Evolutionary conservation across 2,888 invertebrate genomes (phyloP), one percentile per base, ranked within the genome.

Genomic region (Parelbella ahira): DNA sequence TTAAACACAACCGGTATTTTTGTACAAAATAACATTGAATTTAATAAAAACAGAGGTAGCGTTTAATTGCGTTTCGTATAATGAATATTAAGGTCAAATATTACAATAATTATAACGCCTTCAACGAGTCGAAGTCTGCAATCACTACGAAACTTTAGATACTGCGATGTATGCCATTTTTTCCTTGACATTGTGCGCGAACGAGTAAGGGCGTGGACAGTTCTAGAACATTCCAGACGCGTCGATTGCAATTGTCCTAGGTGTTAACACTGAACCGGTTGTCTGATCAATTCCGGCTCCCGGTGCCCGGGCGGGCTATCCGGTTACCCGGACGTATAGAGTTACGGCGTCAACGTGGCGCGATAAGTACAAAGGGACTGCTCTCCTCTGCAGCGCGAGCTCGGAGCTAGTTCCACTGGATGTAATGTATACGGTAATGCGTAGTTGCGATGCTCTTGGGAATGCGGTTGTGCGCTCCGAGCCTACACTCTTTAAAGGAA

Each of bases 281-380:
- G 44, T 48, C 50, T 62, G 59, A 68, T 68, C 66, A 62, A 63
- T 65, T 66, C 67, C 68, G 63, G 69, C 66, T 67, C 63, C 60
- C 49, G 42, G 48, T 51, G 50, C 45, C 41, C 49, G 47, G 37
- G n/a, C n/a, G n/a, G n/a, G n/a, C n/a, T 74, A 64, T 77, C 67
- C 59, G 48, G 69, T 82, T 81, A 67, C 76, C 47, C 43, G 24
- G 48, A 62, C n/a, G 79, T 83, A 61, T 83, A 60, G 53, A 53
- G 73, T 83, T 76, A 67, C 83, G 65, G 61, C 63, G 69, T 54
- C 68, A 48, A 37, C 57, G 53, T 55, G 63, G 45, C 58, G 63
- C 51, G 41, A 57, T 51, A 42, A 56, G 47, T 60, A 73, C 73
- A 77, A 79, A 71, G 60, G 44, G 4, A 4, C 12, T 34, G 33